Evolutionary conservation across 2,113 vertebrate species (phyloP).

Genomic region (Nesogale talazaci): DNA sequence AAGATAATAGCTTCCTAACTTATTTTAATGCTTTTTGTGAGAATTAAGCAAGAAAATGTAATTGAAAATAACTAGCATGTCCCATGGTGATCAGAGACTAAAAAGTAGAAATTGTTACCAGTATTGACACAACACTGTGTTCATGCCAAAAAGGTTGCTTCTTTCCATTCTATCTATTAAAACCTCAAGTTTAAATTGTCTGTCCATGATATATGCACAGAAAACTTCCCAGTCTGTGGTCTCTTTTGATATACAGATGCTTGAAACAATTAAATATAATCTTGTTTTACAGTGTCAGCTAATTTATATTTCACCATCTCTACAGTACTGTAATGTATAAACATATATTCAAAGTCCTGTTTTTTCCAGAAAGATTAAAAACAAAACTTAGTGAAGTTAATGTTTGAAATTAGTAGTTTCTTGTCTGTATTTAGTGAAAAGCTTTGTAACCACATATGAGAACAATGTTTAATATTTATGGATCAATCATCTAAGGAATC

Average conservation of each 20-base stretch:
- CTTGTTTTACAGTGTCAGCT: neutral
- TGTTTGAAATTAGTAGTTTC: neutral
- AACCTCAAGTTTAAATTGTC: neutral
- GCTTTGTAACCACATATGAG: no score
- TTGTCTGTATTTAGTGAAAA: no score
- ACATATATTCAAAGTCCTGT: neutral
- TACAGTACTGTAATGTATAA: neutral
- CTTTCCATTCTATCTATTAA: no score
- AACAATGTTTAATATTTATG: no score
- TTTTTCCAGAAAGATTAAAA: neutral
- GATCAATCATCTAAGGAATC: neutral
- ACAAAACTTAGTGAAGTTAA: neutral
- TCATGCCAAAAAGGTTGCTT: neutral
- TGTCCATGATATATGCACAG: neutral
- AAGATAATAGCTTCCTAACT: no score
- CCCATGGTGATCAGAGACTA: no score
- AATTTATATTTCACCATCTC: neutral
- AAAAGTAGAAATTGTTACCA: no score
- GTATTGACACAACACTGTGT: no score
- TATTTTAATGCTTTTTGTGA: no score
- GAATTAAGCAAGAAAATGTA: no score
- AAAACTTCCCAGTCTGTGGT: neutral
- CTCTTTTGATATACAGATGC: neutral
- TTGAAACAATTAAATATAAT: neutral
- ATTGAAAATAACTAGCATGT: no score